Base-by-base conservation (phyloP, 2,797 vertebrate species). In the Myotis planiceps region DNA sequence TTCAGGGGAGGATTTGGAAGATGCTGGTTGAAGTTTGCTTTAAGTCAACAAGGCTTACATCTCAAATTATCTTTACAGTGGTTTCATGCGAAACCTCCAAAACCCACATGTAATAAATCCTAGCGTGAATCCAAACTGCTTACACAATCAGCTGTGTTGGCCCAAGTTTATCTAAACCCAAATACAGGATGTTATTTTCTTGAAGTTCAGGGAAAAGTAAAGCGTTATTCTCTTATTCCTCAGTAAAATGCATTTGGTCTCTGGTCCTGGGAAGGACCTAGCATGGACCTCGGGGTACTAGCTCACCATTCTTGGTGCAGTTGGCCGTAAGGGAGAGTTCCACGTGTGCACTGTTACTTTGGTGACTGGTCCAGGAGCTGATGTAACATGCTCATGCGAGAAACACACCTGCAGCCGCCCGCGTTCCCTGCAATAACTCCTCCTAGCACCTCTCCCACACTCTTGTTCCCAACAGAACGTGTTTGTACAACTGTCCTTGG, bases 401-500 rank as follows among this genome's bases (percentile, higher is more conserved):
- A 87, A 94, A n/a, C 37, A 83, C 32, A 60, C 47, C 63, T 5
- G 39, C 27, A 68, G 84, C 87, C 47, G 63, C 21, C 89, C 34
- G 63, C 19, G n/a, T 45, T 76, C 87, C 66, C 29, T 29, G 25
- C 72, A 88, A 6, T 83, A 55, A 76, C 76, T 80, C 68, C 88
- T 96, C 45, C 95, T 81, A 94, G 96, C 85, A n/a, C 68, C 68
- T 97, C 95, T 97, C 45, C 86, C 86, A 72, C 78, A 66, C 53
- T 96, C 97, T 97, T 10, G 79, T 97, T 97, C 97, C 97, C 45
- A 97, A 98, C 99, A 99, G 99, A 99, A 99, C 65, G 99, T 99
- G 29, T 99, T 99, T 97, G 98, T 99, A 94, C 99, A 99, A 98
- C 99, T 99, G 97, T 99, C 99, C 71, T 98, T 99, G 98, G 99